phyloP scores from a whole-genome alignment of 2,797 vertebrate genomes.

The Sylvilagus floridanus region DNA sequence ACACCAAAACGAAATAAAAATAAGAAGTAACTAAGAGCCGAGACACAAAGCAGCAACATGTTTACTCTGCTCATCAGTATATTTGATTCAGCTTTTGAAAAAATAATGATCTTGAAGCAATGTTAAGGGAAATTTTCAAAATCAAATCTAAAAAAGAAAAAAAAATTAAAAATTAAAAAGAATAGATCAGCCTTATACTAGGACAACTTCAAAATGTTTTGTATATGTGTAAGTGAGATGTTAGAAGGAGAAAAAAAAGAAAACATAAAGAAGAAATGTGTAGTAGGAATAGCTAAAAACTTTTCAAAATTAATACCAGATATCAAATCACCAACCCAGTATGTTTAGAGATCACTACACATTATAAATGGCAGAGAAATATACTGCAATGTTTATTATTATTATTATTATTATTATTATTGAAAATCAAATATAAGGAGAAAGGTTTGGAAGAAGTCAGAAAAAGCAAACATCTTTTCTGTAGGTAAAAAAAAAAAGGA shows the following conservation, averaged over 20 bases:
- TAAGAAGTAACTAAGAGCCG: neutral
- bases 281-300: neutral
- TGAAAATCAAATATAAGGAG: neutral
- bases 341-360: neutral
- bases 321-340: neutral
- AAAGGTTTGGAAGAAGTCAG: neutral
- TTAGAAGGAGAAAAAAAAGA: neutral
- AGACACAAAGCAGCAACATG: neutral
- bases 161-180: neutral
- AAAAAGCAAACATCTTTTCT: neutral
- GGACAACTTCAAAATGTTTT: neutral
- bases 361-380: too few species aligned
- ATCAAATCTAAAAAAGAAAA: neutral
- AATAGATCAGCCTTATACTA: neutral
- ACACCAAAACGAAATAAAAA: neutral
- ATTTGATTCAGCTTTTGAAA: neutral
- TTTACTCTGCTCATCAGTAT: neutral
- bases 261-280: neutral
- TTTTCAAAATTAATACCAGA: neutral
- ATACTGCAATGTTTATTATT: too few species aligned
- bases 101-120: neutral
- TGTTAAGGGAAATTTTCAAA: neutral
- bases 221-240: neutral
- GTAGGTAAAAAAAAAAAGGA: neutral
- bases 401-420: neutral